Percentiles rank a stretch among this genome's conserved stretches.
phyloP scores from a whole-genome alignment of 2,888 invertebrate genomes.

The Drosophila antonietae region DNA sequence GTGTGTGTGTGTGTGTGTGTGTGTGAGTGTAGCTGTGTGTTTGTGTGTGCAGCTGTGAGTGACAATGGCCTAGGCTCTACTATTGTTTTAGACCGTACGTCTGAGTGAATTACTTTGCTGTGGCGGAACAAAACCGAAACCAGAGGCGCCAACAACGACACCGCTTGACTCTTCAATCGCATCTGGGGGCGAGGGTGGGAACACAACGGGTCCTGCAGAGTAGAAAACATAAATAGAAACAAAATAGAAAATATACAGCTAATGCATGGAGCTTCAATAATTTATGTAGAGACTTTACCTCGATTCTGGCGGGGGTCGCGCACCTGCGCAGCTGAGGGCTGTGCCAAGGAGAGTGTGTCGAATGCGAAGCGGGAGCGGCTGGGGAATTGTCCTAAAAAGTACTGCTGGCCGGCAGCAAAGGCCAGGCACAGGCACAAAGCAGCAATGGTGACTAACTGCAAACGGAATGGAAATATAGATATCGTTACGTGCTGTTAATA shows the following conservation, averaged over 20 bases:
- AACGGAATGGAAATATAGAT: conserved; percentile 27
- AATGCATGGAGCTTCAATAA: background rate
- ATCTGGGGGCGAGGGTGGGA: conserved; percentile 89
- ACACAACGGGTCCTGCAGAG: conserved; percentile 90
- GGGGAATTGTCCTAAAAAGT: conserved; percentile 78
- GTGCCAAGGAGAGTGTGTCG: conserved; percentile 74
- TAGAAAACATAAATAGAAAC: background rate
- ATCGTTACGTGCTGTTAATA: conserved; percentile 20
- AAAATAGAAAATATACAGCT: background rate
- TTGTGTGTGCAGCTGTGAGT: conserved; percentile 23
- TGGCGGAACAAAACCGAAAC: conserved; percentile 94
- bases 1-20: conserved; percentile 21
- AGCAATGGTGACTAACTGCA: conserved; percentile 81
- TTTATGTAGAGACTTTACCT: conserved; percentile 69
- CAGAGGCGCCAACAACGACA: conserved; percentile 92
- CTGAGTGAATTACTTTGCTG: conserved; percentile 80
- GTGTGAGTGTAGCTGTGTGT: conserved; percentile 15
- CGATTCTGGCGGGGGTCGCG: conserved; percentile 84
- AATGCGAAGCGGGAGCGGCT: conserved; percentile 69
- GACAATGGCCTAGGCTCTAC: conserved; percentile 45
- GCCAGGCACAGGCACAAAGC: conserved; percentile 81
- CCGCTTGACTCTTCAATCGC: conserved; percentile 91
- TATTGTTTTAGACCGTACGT: conserved; percentile 56
- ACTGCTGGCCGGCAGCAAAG: conserved; percentile 82
- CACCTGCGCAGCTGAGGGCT: conserved; percentile 63